Conservation (phyloP, 2,113 vertebrate genomes). For the Jaculus jaculus region DNA sequence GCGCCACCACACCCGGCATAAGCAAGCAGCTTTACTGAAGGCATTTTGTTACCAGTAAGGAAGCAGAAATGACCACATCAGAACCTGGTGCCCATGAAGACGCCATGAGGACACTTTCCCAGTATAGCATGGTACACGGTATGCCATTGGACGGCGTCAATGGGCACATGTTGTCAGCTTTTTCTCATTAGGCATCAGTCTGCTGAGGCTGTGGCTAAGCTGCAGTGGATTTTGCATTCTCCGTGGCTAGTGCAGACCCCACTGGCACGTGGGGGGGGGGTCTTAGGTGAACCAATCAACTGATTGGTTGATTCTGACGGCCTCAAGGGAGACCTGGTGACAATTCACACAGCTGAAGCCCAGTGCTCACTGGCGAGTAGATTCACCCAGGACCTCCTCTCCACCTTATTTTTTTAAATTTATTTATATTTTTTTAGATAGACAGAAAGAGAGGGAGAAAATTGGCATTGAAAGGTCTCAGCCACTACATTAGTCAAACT, state of each 20-base stretch:
- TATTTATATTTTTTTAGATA: too few species aligned
- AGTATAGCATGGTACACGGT: accelerated
- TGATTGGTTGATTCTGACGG: background rate
- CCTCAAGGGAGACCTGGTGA: accelerated
- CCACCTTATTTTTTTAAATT: background rate
- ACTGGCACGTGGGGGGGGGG: background rate
- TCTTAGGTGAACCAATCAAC: background rate
- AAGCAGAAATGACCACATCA: background rate
- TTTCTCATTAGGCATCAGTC: background rate
- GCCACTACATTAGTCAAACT: too few species aligned
- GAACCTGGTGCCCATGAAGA: background rate
- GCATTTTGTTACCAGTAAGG: background rate
- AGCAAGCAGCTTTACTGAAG: background rate
- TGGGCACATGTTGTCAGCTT: accelerated
- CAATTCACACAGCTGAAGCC: background rate
- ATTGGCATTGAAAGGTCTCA: too few species aligned
- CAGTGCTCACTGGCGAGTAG: background rate
- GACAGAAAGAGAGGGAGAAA: too few species aligned
- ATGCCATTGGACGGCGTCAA: accelerated
- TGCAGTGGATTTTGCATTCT: background rate
- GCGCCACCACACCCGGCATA: too few species aligned
- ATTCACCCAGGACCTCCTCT: background rate
- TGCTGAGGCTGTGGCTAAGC: accelerated
- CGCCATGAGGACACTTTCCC: too few species aligned
- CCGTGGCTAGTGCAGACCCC: background rate